Conservation (phyloP, 2,113 vertebrate species). For the Labrus mixtus region DNA sequence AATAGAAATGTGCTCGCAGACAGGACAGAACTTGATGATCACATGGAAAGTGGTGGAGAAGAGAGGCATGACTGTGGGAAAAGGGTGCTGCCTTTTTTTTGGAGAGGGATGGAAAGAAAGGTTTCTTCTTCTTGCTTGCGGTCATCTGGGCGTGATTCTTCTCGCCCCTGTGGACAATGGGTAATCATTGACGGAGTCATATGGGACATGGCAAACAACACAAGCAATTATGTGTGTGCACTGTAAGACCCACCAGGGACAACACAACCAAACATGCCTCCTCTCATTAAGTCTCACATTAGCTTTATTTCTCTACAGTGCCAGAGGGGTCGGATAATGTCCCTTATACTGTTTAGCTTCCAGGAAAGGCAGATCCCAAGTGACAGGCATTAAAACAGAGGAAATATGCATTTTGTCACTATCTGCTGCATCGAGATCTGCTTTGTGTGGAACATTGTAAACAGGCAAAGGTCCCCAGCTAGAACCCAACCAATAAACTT, state of each 20-base stretch:
- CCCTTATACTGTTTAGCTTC: background rate
- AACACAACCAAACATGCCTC: constrained; percentile 35
- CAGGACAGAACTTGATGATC: constrained; percentile 5
- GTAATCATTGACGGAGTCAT: constrained; percentile 62
- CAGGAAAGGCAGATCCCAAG: background rate
- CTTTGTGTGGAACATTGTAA: background rate
- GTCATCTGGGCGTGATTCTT: constrained; percentile 49
- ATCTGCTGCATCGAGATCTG: background rate
- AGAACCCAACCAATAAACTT: background rate
- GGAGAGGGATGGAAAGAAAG: constrained; percentile 2
- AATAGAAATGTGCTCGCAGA: background rate
- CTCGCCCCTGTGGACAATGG: constrained; percentile 42
- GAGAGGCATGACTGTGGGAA: background rate
- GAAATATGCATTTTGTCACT: background rate
- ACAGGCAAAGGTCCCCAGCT: background rate
- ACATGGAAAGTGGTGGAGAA: constrained; percentile 11
- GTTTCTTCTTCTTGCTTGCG: constrained; percentile 22
- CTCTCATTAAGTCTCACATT: constrained; percentile 33
- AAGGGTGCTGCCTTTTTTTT: background rate
- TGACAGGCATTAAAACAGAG: background rate
- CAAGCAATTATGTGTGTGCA: constrained; percentile 16
- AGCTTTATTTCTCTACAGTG: constrained; percentile 3
- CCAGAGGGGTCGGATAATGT: background rate
- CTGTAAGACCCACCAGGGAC: constrained; percentile 14
- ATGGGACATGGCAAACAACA: constrained; percentile 33